These are phyloP conservation scores for Synodontis membranacea DNA, from an alignment of 2,113 vertebrate genomes.

Conservation along the genomic window DNA sequence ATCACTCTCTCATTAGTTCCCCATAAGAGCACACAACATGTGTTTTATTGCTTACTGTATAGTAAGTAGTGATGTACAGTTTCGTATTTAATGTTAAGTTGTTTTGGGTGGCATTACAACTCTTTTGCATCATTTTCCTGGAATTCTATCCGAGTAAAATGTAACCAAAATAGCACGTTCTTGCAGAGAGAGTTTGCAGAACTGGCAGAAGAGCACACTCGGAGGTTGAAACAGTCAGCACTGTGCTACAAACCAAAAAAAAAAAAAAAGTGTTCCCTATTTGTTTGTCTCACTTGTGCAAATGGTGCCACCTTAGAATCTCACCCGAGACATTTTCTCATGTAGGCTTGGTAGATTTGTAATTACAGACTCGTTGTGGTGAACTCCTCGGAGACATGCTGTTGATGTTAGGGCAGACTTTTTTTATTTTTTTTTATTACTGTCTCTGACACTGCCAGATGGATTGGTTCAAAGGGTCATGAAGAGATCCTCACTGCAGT, in stretches of 20 bases:
- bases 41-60: not conserved
- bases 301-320: not conserved
- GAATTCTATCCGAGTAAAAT: not conserved
- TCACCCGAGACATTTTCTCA: not conserved
- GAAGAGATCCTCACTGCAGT: not conserved
- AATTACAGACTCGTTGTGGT: slow-evolving; percentile 11
- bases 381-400: not conserved
- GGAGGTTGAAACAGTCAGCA: not conserved
- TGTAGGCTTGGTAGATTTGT: not conserved
- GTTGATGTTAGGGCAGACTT: not conserved
- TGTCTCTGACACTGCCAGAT: slow-evolving; percentile 6
- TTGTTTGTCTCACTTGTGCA: slow-evolving; percentile 7
- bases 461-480: slow-evolving; percentile 23
- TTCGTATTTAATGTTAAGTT: not conserved
- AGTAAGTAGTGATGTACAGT: not conserved
- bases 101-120: not conserved
- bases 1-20: not conserved
- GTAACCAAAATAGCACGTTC: not conserved
- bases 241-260: slow-evolving; percentile 19
- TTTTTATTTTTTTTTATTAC: slow-evolving; percentile 13
- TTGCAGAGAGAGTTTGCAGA: not conserved
- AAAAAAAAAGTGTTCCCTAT: slow-evolving; percentile 18
- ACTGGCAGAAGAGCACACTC: not conserved
- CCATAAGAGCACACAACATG: not conserved
- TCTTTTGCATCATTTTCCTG: too few relatives aligned